Evolutionary conservation across 2,113 vertebrate species (phyloP).

Genomic region (Meriones unguiculatus): DNA sequence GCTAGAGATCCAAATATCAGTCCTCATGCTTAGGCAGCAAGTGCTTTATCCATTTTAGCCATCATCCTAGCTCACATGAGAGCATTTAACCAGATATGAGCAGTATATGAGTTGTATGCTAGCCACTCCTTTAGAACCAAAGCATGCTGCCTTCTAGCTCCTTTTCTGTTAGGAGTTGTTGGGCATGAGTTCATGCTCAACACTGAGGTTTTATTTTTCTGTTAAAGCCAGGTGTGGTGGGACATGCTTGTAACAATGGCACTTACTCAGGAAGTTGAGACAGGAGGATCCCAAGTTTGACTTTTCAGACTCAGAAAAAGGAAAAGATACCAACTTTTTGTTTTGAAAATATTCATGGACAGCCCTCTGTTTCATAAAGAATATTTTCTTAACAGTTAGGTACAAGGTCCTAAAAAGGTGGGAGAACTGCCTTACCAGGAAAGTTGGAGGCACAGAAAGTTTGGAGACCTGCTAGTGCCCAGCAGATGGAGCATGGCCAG

Average conservation of each 20-base stretch:
- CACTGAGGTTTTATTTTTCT: slow-evolving; percentile 34
- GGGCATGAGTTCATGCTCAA: neutral
- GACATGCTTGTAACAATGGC: neutral
- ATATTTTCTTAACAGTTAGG: neutral
- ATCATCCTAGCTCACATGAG: neutral
- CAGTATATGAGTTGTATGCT: neutral
- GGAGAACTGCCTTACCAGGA: neutral
- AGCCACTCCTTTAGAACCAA: neutral
- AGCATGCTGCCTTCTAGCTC: neutral
- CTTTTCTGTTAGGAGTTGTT: neutral
- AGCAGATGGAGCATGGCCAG: neutral
- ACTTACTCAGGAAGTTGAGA: neutral
- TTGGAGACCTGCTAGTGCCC: neutral
- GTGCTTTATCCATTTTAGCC: neutral
- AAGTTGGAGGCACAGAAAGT: neutral
- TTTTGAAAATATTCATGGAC: neutral
- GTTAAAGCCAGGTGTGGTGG: neutral
- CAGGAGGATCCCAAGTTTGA: neutral
- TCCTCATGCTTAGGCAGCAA: neutral
- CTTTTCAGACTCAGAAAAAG: neutral
- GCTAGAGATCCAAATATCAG: neutral
- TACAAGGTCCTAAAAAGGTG: neutral
- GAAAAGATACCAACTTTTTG: neutral
- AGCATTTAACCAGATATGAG: neutral
- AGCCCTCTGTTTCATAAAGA: neutral